Base-by-base conservation (phyloP, 2,888 invertebrate species). In the Urechis unicinctus region DNA sequence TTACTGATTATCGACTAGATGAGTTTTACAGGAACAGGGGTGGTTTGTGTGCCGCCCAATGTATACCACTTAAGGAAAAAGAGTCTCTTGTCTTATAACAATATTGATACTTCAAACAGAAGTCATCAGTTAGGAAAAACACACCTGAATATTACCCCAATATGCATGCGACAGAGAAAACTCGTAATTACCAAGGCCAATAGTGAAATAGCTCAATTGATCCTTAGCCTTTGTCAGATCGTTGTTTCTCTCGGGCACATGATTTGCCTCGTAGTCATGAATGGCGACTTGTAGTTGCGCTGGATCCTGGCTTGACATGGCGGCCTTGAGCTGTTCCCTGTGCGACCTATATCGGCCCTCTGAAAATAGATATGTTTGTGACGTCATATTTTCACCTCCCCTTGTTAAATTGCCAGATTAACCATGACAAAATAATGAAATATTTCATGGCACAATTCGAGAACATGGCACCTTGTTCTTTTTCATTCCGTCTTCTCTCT, bases 281-380 rank as follows among this genome's bases (percentile, higher is more conserved):
- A 60, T 58, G 42, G 56, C 58, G 21, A 50, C 30, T 30, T 43
- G 22, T n/a, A 60, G 28, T 6, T 49, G 28, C 21, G 41, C 50
- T 24, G 26, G 26, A 42, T 60, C 58, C 30, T 56, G 46, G 5
- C 59, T 52, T n/a, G 49, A 25, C 26, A 60, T 60, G 21, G 60
- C 60, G 3, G 51, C 56, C 36, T 58, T 58, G 30, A 60, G 45
- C 31, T 50, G 42, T 17, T 58, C 47, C 4, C 49, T n/a, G n/a
- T 42, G n/a, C 4, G 31, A 9, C 9, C 36, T 42, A 31, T 53
- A 36, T 28, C 52, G 50, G 22, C 50, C 57, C 44, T 53, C 59
- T 59, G 43, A 22, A 31, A 47, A 21, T 9, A 24, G 6, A 25
- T 13, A 50, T 36, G 36, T 6, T 36, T 13, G n/a, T 31, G 46